Base-by-base conservation (phyloP, 2,113 vertebrate genomes). In the Lipophrys pholis region DNA sequence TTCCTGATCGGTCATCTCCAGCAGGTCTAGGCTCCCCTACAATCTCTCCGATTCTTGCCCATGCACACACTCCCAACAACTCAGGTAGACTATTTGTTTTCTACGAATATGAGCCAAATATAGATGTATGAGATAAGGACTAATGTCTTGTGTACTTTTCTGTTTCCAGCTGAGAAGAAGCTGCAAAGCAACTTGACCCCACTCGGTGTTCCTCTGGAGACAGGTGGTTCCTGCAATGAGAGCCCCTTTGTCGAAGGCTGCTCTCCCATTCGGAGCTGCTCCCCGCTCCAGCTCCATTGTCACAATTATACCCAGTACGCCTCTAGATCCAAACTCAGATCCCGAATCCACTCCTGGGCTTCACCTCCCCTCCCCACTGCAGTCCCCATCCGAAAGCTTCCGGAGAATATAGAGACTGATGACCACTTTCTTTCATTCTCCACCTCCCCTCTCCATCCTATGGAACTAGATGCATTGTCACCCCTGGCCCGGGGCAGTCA, bases 171-270 rank as follows among this genome's bases (percentile, higher is more conserved):
- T 87, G 97, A 95, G 82, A 93, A 93, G 87, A 96, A 89, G 68
- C 95, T 91, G 55, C 84, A 82, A 42, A 84, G 83, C 15, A 93
- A 93, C 74, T 62, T 93, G 70, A 97, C 96, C 65, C 96, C 97
- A 14, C 93, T 93, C 9, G 74, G 90, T 38, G 86, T 91, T 21
- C 85, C 82, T 21, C 89, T 93, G n/a, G 86, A 82, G 30, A 46
- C 76, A 11, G 90, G 92, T 35, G 69, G 92, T 48, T 57, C 64
- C 91, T 87, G 91, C 14, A 87, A 89, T 9, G 89, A 90, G 89
- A 97, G 95, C 85, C 96, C 97, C 5, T 96, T 94, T 0, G 94
- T 97, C 38, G 98, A 98, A 71, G 97, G 97, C 16, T 98, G 96
- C 83, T 98, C 97, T 69, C 97, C 98, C 9, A 96, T 99, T 78